Conservation (phyloP, 2,888 invertebrate species). For the Drosophila sordidula region DNA sequence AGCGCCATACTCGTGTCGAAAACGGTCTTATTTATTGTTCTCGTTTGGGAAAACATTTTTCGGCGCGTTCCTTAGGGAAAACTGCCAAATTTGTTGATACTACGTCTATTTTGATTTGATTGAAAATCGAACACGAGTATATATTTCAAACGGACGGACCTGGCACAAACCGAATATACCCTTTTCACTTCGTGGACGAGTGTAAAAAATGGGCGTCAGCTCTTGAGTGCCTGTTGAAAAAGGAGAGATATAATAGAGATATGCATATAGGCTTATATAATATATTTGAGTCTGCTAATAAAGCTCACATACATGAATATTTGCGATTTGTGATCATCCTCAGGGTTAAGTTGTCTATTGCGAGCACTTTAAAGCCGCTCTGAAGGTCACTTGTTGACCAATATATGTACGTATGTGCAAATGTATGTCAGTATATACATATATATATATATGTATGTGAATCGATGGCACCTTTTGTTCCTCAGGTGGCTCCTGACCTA, state of each 20-base stretch:
- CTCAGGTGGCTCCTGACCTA: slow-evolving; percentile 38
- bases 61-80: too few relatives aligned
- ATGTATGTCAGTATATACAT: slow-evolving; percentile 21
- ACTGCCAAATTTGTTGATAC: too few relatives aligned
- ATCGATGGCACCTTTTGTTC: slow-evolving; percentile 45
- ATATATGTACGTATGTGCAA: slow-evolving; percentile 2
- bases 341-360: slow-evolving; percentile 63
- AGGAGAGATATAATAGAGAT: slow-evolving; percentile 4
- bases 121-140: too few relatives aligned
- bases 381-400: slow-evolving; percentile 29
- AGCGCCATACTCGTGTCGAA: too few relatives aligned
- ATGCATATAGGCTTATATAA: background rate
- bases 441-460: slow-evolving; percentile 21
- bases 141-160: too few relatives aligned
- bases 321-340: slow-evolving; percentile 46
- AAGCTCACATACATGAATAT: background rate
- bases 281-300: background rate
- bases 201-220: slow-evolving; percentile 9
- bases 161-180: background rate
- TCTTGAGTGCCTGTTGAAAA: slow-evolving; percentile 26
- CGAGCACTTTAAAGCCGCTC: slow-evolving; percentile 13
- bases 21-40: too few relatives aligned
- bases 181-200: too few relatives aligned
- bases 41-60: too few relatives aligned
- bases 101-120: too few relatives aligned